Evolutionary conservation across 2,888 invertebrate species (phyloP), one percentile per base, ranked within the genome.

Genomic region (Drosophila paranaensis): DNA sequence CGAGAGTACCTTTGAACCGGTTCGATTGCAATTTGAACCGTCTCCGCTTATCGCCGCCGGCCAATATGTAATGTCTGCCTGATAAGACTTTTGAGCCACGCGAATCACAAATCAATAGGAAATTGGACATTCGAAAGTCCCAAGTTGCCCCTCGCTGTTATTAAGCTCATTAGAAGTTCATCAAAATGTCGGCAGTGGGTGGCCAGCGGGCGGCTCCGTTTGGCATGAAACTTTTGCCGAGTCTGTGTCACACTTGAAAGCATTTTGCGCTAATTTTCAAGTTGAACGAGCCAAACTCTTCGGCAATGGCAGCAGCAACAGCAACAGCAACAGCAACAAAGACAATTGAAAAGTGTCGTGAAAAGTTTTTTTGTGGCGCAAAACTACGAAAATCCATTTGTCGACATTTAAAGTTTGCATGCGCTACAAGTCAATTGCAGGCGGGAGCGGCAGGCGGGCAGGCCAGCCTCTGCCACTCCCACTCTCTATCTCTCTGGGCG

Each of bases 371-470:
- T 50, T 77, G 85, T 46, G 74, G 77, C 66, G 39, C 56, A 60
- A 65, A 79, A 88, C 88, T 85, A 76, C 74, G 70, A 77, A 89
- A 89, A 86, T 88, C 75, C 86, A 89, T 86, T 86, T 86, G 77
- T 84, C 79, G 82, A 73, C 79, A 88, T 81, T 89, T 76, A 74
- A 74, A 76, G 74, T 88, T 85, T 88, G 88, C 84, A 84, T 84
- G 81, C 78, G 71, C 87, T 67, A 68, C 81, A 71, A 50, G 74
- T 80, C 81, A 83, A 71, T 66, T 70, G 74, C 88, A 76, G 72
- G 53, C 27, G 53, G 20, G 51, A 25, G 16, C 48, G 13, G 45
- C 33, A 33, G 42, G 16, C 42, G 0, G 1, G 10, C 14, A 11
- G n/a, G 30, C 30, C 48, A 11, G 2, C 10, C 46, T 46, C 5